These are phyloP conservation scores for Champsocephalus esox DNA, from an alignment of 2,797 vertebrate genomes.

Conservation along the genomic window DNA sequence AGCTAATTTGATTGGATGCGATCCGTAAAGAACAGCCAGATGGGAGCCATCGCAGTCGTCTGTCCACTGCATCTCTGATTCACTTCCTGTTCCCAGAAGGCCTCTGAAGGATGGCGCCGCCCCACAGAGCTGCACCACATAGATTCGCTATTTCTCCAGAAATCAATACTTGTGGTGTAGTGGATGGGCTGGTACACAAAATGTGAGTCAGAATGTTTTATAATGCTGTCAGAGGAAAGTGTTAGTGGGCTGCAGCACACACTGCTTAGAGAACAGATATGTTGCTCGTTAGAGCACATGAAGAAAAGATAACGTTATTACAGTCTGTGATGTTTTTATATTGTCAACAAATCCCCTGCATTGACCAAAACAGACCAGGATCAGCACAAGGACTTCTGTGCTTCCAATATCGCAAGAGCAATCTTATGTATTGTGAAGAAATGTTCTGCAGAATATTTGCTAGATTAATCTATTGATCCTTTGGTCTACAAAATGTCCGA, in stretches of 20 bases:
- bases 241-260: conserved; percentile 7
- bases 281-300: conserved; percentile 5
- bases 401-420: not conserved
- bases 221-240: conserved; percentile 33
- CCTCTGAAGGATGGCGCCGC: conserved; percentile 70
- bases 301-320: not conserved
- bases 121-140: conserved; percentile 60
- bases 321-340: not conserved
- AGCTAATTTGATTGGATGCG: conserved; percentile 80
- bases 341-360: conserved; percentile 15
- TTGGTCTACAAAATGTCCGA: no score
- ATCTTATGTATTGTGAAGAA: no score
- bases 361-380: not conserved
- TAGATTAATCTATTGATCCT: no score
- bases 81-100: conserved; percentile 84
- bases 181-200: conserved; percentile 21
- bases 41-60: conserved; percentile 79
- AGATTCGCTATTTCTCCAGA: conserved; percentile 45
- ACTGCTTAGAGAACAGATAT: not conserved
- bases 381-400: not conserved
- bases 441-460: no score
- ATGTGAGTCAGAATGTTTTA: conserved; percentile 29
- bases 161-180: conserved; percentile 49
- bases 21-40: conserved; percentile 81
- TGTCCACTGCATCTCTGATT: conserved; percentile 75